These are phyloP conservation scores for Ginglymostoma cirratum DNA, from an alignment of 2,113 vertebrate genomes.

Conservation along the genomic window DNA sequence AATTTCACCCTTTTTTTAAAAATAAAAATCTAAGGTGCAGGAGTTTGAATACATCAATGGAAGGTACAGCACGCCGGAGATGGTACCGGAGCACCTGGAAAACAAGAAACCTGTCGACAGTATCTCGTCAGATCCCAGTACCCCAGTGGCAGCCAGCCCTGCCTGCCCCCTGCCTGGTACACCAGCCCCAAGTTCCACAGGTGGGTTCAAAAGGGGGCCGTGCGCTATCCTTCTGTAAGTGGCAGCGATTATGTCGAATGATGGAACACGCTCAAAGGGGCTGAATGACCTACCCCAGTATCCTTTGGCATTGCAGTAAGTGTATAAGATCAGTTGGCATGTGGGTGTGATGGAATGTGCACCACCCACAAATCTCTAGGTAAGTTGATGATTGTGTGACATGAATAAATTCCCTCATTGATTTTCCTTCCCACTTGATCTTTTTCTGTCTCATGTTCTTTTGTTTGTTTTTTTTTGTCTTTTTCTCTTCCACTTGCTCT, in stretches of 20 bases:
- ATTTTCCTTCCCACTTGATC: too few relatives aligned
- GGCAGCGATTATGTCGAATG: too few relatives aligned
- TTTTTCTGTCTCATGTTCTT: neutral
- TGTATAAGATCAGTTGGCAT: neutral
- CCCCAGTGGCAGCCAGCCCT: constrained; percentile 78
- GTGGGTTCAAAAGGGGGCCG: constrained; percentile 48
- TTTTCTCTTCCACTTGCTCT: neutral
- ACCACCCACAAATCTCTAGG: neutral
- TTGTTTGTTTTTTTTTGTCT: neutral
- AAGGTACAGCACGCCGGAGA: constrained; percentile 85
- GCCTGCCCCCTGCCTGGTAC: constrained; percentile 60
- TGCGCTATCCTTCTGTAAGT: neutral
- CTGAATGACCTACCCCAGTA: neutral
- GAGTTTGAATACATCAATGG: constrained; percentile 97
- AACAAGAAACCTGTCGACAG: constrained; percentile 72
- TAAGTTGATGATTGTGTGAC: neutral
- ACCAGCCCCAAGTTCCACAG: constrained; percentile 53
- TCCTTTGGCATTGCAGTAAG: neutral
- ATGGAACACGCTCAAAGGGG: neutral
- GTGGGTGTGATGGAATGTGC: neutral
- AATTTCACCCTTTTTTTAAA: neutral
- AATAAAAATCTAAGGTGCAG: constrained; percentile 69
- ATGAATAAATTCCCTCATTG: neutral
- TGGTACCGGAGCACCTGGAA: constrained; percentile 75
- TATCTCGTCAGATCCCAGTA: constrained; percentile 83